Percentiles rank a stretch among this genome's conserved stretches.
These are phyloP conservation scores for Menura novaehollandiae DNA, from an alignment of 2,113 vertebrate species.

Conservation along the genomic window DNA sequence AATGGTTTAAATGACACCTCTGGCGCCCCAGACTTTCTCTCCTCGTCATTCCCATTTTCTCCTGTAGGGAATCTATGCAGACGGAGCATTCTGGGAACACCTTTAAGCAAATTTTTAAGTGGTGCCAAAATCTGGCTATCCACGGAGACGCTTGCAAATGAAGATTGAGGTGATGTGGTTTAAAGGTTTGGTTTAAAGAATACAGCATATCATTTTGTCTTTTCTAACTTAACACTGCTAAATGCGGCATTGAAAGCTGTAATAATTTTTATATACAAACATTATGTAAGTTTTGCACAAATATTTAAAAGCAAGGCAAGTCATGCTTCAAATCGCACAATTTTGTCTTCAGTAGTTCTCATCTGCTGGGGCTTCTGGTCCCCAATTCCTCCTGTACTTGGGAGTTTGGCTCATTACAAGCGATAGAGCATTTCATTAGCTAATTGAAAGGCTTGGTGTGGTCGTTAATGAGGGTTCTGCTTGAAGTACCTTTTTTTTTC, in stretches of 20 bases:
- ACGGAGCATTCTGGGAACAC: constrained; percentile 86
- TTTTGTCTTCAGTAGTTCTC: not conserved
- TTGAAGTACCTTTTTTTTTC: not conserved
- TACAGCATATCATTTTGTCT: not conserved
- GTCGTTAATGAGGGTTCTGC: not conserved
- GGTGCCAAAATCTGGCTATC: constrained; percentile 96
- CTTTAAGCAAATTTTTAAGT: constrained; percentile 92
- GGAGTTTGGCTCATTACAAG: not conserved
- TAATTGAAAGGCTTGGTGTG: not conserved
- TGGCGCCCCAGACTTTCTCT: constrained; percentile 80
- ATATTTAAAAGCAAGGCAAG: constrained; percentile 61
- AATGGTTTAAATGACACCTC: constrained; percentile 50
- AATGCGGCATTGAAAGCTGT: constrained; percentile 38
- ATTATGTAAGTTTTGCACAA: constrained; percentile 74
- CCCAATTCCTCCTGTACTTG: not conserved
- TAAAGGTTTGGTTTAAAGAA: not conserved
- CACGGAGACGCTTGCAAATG: constrained; percentile 91
- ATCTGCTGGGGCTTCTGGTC: not conserved
- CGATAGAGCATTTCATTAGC: not conserved
- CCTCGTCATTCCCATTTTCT: constrained; percentile 93
- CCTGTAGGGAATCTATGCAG: constrained; percentile 91
- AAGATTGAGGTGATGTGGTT: constrained; percentile 66
- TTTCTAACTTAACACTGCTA: constrained; percentile 56
- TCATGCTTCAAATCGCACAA: constrained; percentile 53
- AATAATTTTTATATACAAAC: constrained; percentile 48